Percentiles rank a stretch among this genome's conserved stretches.
Conservation (phyloP, 2,888 invertebrate species). For the Sicus ferrugineus region DNA sequence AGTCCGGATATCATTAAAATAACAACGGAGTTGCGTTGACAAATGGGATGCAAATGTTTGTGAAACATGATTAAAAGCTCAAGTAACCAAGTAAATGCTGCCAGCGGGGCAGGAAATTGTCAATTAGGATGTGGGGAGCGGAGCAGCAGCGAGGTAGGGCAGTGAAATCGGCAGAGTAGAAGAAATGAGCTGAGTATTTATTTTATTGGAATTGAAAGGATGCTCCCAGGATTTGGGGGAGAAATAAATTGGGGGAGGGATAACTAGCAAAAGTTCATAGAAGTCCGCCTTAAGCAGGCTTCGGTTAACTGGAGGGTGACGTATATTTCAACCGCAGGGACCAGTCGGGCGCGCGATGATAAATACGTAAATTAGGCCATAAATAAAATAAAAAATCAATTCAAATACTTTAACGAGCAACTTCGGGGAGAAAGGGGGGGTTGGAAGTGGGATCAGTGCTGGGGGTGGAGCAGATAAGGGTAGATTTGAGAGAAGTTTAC, state of each 20-base stretch:
- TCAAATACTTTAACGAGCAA: too few species aligned
- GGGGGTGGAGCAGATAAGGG: neutral
- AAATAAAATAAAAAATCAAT: too few species aligned
- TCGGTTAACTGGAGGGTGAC: neutral
- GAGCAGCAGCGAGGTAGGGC: neutral
- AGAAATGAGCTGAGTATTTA: neutral
- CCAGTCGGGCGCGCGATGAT: too few species aligned
- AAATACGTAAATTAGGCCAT: too few species aligned
- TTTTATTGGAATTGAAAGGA: too few species aligned
- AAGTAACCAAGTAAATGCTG: neutral
- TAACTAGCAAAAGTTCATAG: neutral
- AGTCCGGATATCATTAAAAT: slow-evolving; percentile 1
- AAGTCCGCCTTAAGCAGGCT: neutral
- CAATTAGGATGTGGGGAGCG: neutral
- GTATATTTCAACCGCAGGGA: too few species aligned
- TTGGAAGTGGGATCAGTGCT: neutral
- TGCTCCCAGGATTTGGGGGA: neutral
- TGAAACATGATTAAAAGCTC: neutral
- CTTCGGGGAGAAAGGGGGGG: too few species aligned
- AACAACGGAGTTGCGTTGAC: neutral
- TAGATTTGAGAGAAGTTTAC: neutral
- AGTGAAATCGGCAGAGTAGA: neutral
- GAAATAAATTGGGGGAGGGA: neutral
- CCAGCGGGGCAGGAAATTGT: neutral
- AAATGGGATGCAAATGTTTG: neutral